Evolutionary conservation across 2,888 invertebrate genomes (phyloP).

Genomic region (Theretra japonica): DNA sequence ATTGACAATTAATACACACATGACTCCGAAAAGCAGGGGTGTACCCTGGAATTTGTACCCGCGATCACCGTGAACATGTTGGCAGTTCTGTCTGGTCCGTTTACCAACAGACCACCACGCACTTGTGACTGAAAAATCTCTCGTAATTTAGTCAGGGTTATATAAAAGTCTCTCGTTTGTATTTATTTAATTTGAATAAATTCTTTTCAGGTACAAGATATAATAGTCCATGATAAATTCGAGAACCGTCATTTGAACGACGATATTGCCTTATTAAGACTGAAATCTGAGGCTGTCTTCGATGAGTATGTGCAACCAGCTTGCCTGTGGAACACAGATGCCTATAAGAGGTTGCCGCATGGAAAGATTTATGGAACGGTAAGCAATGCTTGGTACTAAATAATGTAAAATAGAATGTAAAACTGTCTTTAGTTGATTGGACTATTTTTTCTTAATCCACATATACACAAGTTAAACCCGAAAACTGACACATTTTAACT

Average conservation of each 20-base stretch:
- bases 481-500: too few species aligned
- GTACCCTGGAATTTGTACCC: too few species aligned
- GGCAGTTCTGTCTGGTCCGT: too few species aligned
- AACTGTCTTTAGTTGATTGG: too few species aligned
- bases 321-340: constrained; percentile 59
- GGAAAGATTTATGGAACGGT: constrained; percentile 55
- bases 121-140: not conserved
- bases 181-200: too few species aligned
- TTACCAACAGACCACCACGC: too few species aligned
- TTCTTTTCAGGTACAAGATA: constrained; percentile 52
- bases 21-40: too few species aligned
- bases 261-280: constrained; percentile 62
- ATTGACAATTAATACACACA: too few species aligned
- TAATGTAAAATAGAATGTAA: too few species aligned
- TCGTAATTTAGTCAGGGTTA: not conserved
- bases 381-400: constrained; percentile 36
- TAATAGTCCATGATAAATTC: constrained; percentile 55
- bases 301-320: constrained; percentile 65
- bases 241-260: constrained; percentile 47
- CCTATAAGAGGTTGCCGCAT: constrained; percentile 46
- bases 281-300: constrained; percentile 54
- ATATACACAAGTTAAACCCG: too few species aligned
- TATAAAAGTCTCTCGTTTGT: not conserved
- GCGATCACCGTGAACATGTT: too few species aligned
- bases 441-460: too few species aligned